A percentile compares a stretch with the other conserved stretches of the same genome.
Evolutionary conservation across 2,113 vertebrate genomes (phyloP).

Genomic region (Meleagris gallopavo): DNA sequence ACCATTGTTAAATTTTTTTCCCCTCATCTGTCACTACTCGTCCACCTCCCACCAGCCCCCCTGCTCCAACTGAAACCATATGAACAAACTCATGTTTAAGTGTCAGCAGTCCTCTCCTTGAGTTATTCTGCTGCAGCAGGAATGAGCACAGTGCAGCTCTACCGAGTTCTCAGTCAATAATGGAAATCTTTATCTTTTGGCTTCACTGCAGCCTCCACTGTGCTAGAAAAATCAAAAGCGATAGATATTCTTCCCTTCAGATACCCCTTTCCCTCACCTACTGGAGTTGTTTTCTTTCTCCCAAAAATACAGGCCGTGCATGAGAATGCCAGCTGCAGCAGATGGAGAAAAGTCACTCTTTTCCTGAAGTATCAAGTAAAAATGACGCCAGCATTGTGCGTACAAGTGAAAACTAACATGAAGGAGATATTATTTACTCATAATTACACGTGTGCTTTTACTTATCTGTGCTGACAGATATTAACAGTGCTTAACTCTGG

Average conservation of each 20-base stretch:
- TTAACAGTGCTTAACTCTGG: not conserved
- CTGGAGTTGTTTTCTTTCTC: not conserved
- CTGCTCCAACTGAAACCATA: not conserved
- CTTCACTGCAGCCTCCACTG: not conserved
- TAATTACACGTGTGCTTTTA: not conserved
- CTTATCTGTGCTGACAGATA: not conserved
- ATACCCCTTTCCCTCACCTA: not conserved
- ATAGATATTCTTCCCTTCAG: not conserved
- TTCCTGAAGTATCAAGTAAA: not conserved
- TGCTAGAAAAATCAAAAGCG: not conserved
- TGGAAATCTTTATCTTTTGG: conserved; percentile 43
- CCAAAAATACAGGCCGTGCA: not conserved
- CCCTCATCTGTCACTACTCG: not conserved
- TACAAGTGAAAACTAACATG: not conserved
- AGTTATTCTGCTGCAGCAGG: not conserved
- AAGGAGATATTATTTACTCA: not conserved
- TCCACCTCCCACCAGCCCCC: not conserved
- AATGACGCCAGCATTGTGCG: not conserved
- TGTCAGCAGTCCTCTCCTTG: conserved; percentile 1
- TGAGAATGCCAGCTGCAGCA: not conserved
- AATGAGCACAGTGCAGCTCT: not conserved
- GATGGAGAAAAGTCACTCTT: not conserved
- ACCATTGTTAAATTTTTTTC: not conserved
- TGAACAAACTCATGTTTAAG: conserved; percentile 4
- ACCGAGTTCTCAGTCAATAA: conserved; percentile 24